These are phyloP conservation scores for Buphagus erythrorhynchus DNA, from an alignment of 2,797 vertebrate genomes.

Conservation along the genomic window DNA sequence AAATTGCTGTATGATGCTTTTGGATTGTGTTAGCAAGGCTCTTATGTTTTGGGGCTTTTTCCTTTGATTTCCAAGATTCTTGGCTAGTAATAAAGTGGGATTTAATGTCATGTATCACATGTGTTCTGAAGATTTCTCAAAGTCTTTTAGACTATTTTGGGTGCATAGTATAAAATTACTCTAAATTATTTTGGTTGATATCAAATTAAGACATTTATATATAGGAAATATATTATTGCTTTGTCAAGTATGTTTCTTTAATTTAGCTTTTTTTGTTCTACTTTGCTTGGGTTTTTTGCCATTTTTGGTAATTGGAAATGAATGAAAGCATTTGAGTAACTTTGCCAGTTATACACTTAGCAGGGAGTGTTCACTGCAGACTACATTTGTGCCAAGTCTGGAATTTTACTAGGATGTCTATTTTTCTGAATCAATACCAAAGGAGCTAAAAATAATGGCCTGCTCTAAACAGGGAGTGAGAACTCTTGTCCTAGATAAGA, in stretches of 20 bases:
- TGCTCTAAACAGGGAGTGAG: neutral
- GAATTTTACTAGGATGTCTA: neutral
- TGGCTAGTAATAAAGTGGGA: neutral
- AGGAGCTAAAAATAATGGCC: neutral
- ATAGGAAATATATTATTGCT: neutral
- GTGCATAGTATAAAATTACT: neutral
- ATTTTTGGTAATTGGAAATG: neutral
- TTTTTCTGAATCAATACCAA: slow-evolving; percentile 3
- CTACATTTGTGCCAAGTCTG: neutral
- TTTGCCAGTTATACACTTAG: neutral
- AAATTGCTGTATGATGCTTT: neutral
- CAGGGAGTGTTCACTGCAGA: neutral
- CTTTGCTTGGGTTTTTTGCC: neutral
- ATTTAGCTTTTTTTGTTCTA: neutral
- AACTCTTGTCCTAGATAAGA: neutral
- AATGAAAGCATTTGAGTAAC: neutral
- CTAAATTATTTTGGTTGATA: neutral
- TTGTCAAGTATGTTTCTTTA: neutral
- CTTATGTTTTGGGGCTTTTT: neutral
- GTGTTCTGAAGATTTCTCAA: neutral
- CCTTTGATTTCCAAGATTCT: neutral
- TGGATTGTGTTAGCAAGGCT: neutral
- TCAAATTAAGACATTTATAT: neutral
- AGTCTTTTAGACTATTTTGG: neutral
- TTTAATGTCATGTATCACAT: neutral